phyloP scores from a whole-genome alignment of 2,888 invertebrate species.

The Troides helena region DNA sequence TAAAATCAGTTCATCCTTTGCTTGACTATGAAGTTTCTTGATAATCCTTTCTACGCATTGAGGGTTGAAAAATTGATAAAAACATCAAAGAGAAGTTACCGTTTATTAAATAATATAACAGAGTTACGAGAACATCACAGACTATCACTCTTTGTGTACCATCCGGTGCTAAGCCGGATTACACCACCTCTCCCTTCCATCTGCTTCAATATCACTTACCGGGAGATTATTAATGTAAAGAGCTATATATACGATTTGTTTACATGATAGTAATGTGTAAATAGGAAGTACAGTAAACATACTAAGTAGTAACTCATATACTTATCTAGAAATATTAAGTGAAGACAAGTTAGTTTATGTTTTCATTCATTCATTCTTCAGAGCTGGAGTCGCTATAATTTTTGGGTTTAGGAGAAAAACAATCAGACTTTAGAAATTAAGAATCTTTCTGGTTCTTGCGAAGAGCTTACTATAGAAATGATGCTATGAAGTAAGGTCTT shows the following conservation, averaged over 20 bases:
- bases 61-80: background rate
- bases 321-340: too few species aligned
- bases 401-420: too few species aligned
- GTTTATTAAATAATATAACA: background rate
- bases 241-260: background rate
- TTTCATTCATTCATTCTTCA: too few species aligned
- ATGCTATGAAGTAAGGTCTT: too few species aligned
- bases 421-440: too few species aligned
- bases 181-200: background rate
- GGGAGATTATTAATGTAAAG: background rate
- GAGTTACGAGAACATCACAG: background rate
- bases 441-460: too few species aligned
- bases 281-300: background rate
- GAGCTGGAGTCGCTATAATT: too few species aligned
- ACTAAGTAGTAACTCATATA: background rate
- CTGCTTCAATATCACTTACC: background rate
- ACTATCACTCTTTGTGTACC: background rate
- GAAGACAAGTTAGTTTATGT: too few species aligned
- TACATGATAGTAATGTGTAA: background rate
- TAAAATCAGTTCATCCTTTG: background rate
- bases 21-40: background rate
- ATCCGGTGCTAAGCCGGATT: slow-evolving; percentile 6
- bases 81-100: background rate
- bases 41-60: background rate
- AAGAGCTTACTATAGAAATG: too few species aligned